Evolutionary conservation across 2,888 invertebrate species (phyloP).

Genomic region (Drosophila anomalata): DNA sequence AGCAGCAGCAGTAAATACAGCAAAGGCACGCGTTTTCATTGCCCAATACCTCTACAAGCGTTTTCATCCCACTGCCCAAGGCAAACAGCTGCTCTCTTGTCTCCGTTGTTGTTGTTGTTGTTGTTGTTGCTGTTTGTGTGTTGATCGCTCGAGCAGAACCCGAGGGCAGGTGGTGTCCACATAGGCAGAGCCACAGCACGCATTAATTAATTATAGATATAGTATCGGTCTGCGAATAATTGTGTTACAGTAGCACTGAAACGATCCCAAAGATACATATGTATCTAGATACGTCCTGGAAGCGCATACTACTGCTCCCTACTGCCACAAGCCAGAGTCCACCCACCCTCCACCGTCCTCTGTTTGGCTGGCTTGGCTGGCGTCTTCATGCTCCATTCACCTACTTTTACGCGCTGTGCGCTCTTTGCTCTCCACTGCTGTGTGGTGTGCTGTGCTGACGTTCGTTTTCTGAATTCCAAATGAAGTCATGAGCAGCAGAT

Average conservation of each 20-base stretch:
- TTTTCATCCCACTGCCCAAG: slow-evolving; percentile 70
- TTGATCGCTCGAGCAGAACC: slow-evolving; percentile 75
- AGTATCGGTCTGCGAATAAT: slow-evolving; percentile 12
- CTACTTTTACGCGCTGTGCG: slow-evolving; percentile 78
- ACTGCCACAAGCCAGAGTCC: background rate
- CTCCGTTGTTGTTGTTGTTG: slow-evolving; percentile 35
- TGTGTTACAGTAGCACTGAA: slow-evolving; percentile 9
- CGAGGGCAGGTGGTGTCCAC: slow-evolving; percentile 77
- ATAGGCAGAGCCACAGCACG: slow-evolving; percentile 40
- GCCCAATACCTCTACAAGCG: slow-evolving; percentile 48
- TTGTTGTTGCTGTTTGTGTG: slow-evolving; percentile 45
- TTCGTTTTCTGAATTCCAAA: slow-evolving; percentile 79
- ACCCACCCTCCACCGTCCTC: background rate
- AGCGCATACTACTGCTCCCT: no score
- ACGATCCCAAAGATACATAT: slow-evolving; percentile 10
- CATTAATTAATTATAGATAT: background rate
- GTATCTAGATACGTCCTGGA: background rate
- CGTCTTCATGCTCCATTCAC: slow-evolving; percentile 81
- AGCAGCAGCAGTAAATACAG: slow-evolving; percentile 28
- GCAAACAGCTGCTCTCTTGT: slow-evolving; percentile 74
- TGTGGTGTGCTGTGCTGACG: slow-evolving; percentile 48
- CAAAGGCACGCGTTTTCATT: slow-evolving; percentile 49
- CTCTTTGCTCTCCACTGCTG: slow-evolving; percentile 58
- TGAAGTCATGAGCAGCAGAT: slow-evolving; percentile 76
- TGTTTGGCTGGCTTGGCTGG: slow-evolving; percentile 2